phyloP scores from a whole-genome alignment of 2,888 invertebrate genomes.

The Ectobius pallidus region DNA sequence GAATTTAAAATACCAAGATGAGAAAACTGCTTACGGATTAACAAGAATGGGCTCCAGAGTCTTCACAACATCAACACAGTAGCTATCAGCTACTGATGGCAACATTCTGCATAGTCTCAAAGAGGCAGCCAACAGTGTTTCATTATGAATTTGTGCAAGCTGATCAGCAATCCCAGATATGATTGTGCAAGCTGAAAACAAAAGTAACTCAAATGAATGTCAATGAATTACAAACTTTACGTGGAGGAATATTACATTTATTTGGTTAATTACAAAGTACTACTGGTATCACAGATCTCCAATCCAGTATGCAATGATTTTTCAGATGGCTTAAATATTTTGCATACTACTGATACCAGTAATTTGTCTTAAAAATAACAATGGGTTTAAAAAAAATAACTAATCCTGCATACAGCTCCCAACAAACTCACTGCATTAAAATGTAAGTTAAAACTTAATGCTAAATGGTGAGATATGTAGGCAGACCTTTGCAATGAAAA shows the following conservation, averaged over 20 bases:
- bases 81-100: conserved; percentile 43
- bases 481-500: too few relatives aligned
- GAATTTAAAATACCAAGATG: too few relatives aligned
- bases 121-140: conserved; percentile 48
- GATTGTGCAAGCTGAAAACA: conserved; percentile 48
- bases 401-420: too few relatives aligned
- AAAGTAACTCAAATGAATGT: not conserved
- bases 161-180: conserved; percentile 48
- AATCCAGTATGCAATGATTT: too few relatives aligned
- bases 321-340: too few relatives aligned
- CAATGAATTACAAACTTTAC: not conserved
- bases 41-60: conserved; percentile 47
- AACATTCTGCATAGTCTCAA: conserved; percentile 47
- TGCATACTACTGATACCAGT: too few relatives aligned
- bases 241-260: not conserved
- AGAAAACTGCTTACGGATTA: conserved; percentile 47
- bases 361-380: too few relatives aligned
- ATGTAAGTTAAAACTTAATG: too few relatives aligned
- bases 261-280: conserved; percentile 7
- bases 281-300: not conserved
- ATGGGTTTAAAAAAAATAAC: too few relatives aligned
- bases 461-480: too few relatives aligned
- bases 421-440: too few relatives aligned
- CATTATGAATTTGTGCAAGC: conserved; percentile 49
- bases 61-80: conserved; percentile 47